A percentile compares a stretch with the other conserved stretches of the same genome.
Evolutionary conservation across 2,888 invertebrate species (phyloP).

Genomic region (Caenorhabditis sp.): DNA sequence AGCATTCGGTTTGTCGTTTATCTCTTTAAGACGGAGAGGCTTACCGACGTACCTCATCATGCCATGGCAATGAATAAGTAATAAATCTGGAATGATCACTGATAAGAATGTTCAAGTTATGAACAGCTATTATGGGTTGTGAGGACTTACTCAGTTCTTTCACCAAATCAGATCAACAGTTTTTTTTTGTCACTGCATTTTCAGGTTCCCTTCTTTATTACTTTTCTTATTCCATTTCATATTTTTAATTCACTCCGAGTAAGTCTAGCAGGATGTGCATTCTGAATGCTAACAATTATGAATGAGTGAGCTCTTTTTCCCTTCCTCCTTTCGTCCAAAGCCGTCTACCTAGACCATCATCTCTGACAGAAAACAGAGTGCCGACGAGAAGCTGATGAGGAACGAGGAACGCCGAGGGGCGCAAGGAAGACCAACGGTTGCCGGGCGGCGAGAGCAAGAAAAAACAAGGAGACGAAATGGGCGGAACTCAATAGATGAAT

Average conservation of each 20-base stretch:
- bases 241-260: background rate
- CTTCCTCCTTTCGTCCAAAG: constrained; percentile 1
- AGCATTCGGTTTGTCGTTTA: constrained; percentile 14
- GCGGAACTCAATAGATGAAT: constrained; percentile 67
- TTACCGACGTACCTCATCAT: constrained; percentile 19
- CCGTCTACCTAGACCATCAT: constrained; percentile 36
- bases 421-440: constrained; percentile 7
- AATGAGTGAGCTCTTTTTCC: constrained; percentile 14
- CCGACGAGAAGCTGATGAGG: constrained; percentile 29
- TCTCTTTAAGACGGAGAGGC: constrained; percentile 8
- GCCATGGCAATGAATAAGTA: constrained; percentile 22
- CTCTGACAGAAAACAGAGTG: constrained; percentile 38
- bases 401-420: background rate
- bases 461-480: constrained; percentile 64
- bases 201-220: background rate
- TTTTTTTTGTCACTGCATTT: too few relatives aligned
- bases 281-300: constrained; percentile 20
- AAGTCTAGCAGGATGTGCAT: background rate
- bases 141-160: too few relatives aligned
- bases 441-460: constrained; percentile 53
- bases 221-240: background rate
- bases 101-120: background rate
- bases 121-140: too few relatives aligned
- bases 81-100: constrained; percentile 3
- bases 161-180: too few relatives aligned